A percentile compares a stretch with the other conserved stretches of the same genome.
phyloP scores from a whole-genome alignment of 2,797 vertebrate genomes.

The Natrix natrix region DNA sequence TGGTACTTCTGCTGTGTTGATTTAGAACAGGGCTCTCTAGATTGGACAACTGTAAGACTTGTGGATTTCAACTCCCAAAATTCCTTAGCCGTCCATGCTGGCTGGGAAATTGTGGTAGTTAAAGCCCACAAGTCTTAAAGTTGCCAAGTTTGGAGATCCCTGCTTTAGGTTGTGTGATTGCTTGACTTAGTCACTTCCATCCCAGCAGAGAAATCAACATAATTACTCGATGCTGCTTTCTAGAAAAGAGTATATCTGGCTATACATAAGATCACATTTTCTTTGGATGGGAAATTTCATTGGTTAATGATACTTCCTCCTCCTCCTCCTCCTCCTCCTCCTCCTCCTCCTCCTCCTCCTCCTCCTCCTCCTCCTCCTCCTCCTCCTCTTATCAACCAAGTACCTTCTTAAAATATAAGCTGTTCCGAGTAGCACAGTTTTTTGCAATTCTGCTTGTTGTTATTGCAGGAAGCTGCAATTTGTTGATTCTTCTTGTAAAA shows the following conservation, averaged over 20 bases:
- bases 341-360: no score
- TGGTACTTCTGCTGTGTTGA: neutral
- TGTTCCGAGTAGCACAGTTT: no score
- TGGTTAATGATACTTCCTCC: neutral
- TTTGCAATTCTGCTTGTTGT: no score
- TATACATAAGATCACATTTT: neutral
- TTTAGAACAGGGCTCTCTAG: neutral
- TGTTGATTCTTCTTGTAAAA: no score
- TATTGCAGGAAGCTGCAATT: no score
- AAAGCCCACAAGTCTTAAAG: neutral
- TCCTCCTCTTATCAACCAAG: no score
- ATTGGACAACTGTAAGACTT: neutral
- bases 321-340: no score
- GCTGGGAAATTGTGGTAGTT: neutral
- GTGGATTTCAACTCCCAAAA: no score
- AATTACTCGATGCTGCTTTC: neutral
- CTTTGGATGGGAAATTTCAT: neutral
- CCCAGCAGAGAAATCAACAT: neutral
- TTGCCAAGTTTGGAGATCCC: neutral
- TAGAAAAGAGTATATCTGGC: neutral
- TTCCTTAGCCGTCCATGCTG: neutral
- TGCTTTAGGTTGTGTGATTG: neutral
- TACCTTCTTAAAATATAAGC: no score
- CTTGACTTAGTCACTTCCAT: neutral
- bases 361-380: no score